Base-by-base conservation (phyloP, 1,140 invertebrate species). In the Nixonia krombeini region DNA sequence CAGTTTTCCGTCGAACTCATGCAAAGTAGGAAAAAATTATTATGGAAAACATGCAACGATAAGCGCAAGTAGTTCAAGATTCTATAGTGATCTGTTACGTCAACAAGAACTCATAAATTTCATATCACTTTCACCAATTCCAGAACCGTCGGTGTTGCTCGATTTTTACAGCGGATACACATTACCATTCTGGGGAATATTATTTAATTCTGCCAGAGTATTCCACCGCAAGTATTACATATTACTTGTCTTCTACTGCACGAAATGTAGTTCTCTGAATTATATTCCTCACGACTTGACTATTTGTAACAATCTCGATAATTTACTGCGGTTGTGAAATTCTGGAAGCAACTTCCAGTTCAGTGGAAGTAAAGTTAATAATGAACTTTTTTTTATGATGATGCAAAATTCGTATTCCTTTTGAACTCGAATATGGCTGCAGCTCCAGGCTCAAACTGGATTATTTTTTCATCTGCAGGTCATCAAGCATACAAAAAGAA, bases 351-450 rank as follows among this genome's bases (percentile, higher is more conserved):
- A n/a, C n/a, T n/a, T n/a, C n/a, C n/a, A n/a, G n/a, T 13, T 8
- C 2, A 37, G 10, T 37, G 21, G 6, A 21, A 21, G 6, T 6
- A 21, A 21, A 6, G 6, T 3, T 21, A 21, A 21, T 21, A 6
- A 21, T 21, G 6, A 21, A 7, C 4, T 37, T 15, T 15, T 37
- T 15, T 7, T 15, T 15, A 12, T 12, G 12, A 13, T 13, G 15
- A 37, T 37, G 33, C 10, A 37, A 15, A 2, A 15, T 37, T 37
- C 15, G 33, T 37, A 37, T 37, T 37, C 33, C n/a, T n/a, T n/a
- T n/a, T n/a, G n/a, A n/a, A n/a, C n/a, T n/a, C n/a, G n/a, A n/a
- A n/a, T n/a, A n/a, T n/a, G n/a, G n/a, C n/a, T n/a, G n/a, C n/a
- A n/a, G n/a, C n/a, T n/a, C n/a, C n/a, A n/a, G n/a, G n/a, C n/a